Percentiles rank a stretch among this genome's conserved stretches.
These are phyloP conservation scores for Thalpophila matura DNA, from an alignment of 2,888 invertebrate genomes.

Conservation along the genomic window DNA sequence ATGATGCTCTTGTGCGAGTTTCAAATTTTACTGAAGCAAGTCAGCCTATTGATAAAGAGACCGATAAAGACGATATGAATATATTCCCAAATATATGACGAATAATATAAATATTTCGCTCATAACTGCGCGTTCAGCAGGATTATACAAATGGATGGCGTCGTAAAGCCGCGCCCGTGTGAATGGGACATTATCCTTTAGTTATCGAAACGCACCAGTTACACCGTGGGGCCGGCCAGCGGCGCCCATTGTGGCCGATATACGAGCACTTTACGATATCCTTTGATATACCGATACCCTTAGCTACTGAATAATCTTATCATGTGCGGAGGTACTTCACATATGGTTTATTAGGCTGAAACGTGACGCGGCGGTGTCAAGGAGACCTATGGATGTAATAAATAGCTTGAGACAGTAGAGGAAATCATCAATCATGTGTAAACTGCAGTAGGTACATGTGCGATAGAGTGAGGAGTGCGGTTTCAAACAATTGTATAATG, in stretches of 20 bases:
- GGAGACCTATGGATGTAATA: not conserved
- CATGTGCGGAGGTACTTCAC: not conserved
- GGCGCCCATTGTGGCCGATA: slow-evolving; percentile 5
- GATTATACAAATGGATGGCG: slow-evolving; percentile 43
- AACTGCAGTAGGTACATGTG: too few species aligned
- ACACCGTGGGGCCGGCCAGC: not conserved
- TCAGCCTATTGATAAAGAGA: not conserved
- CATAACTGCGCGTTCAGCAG: slow-evolving; percentile 19
- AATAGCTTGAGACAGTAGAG: not conserved
- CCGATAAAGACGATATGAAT: not conserved
- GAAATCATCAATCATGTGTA: too few species aligned
- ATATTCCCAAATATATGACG: not conserved
- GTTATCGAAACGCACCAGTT: slow-evolving; percentile 18
- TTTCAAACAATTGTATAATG: too few species aligned
- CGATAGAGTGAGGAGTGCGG: too few species aligned
- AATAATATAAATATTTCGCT: slow-evolving; percentile 21
- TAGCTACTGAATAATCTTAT: not conserved
- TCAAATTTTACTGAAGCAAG: not conserved
- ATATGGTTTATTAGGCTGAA: not conserved
- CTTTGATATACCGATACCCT: slow-evolving; percentile 7
- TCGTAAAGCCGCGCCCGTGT: slow-evolving; percentile 18
- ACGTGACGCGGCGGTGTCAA: not conserved
- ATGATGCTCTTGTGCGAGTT: not conserved
- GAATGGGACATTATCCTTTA: slow-evolving; percentile 12
- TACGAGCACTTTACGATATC: slow-evolving; percentile 28